Conservation (phyloP, 2,113 vertebrate genomes). For the Gracilinanus agilis region DNA sequence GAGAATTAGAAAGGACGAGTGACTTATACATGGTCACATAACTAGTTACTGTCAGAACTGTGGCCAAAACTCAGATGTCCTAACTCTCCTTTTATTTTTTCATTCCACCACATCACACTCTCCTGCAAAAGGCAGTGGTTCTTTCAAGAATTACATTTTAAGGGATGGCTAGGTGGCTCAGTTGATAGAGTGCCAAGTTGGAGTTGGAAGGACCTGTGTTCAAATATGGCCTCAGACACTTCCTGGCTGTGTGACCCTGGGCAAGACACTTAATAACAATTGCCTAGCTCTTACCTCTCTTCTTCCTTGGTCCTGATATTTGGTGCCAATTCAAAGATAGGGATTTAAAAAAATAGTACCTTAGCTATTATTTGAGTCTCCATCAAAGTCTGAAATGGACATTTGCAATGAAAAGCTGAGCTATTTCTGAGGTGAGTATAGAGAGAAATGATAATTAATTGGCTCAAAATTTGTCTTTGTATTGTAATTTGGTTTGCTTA, state of each 20-base stretch:
- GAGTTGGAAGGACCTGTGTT: too few species aligned
- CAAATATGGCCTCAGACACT: too few species aligned
- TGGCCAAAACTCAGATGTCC: background rate
- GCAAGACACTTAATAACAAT: too few species aligned
- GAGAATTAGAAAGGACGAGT: background rate
- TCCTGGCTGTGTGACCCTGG: too few species aligned
- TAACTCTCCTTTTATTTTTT: background rate
- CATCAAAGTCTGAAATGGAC: background rate
- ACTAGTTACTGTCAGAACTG: background rate
- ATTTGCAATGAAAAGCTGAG: slow-evolving; percentile 66
- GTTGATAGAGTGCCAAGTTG: too few species aligned
- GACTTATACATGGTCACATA: background rate
- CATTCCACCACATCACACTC: background rate
- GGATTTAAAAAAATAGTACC: background rate
- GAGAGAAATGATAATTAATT: slow-evolving; percentile 70
- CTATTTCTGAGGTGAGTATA: slow-evolving; percentile 49
- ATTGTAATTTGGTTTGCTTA: slow-evolving; percentile 77
- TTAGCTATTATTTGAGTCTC: background rate
- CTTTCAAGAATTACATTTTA: background rate
- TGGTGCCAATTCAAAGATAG: too few species aligned
- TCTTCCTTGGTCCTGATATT: too few species aligned
- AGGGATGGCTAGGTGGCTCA: too few species aligned
- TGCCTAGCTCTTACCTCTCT: too few species aligned
- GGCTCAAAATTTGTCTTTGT: slow-evolving; percentile 77
- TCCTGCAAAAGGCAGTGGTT: background rate